A percentile compares a stretch with the other conserved stretches of the same genome.
These are phyloP conservation scores for Platysternon megacephalum DNA, from an alignment of 2,113 vertebrate genomes.

Conservation along the genomic window DNA sequence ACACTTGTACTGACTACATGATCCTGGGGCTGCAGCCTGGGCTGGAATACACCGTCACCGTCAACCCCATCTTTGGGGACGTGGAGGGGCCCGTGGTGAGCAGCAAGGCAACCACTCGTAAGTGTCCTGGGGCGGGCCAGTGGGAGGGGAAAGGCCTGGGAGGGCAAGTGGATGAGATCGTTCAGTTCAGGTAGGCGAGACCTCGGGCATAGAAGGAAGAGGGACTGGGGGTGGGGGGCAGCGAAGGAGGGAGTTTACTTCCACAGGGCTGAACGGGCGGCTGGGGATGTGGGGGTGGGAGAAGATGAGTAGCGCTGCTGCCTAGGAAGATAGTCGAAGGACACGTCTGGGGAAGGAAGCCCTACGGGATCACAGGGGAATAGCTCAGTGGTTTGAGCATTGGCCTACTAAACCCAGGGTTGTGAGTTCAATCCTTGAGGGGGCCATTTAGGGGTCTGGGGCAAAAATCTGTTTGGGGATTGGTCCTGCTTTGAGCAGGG, in stretches of 20 bases:
- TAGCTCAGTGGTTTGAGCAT: no score
- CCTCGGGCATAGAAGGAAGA: not conserved
- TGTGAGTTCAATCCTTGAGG: no score
- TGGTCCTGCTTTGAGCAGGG: no score
- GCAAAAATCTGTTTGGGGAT: no score
- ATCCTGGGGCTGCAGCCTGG: slow-evolving; percentile 86
- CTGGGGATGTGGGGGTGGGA: not conserved
- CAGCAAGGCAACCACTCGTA: slow-evolving; percentile 80
- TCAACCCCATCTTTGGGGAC: slow-evolving; percentile 91
- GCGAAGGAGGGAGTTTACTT: not conserved
- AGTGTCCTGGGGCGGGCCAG: not conserved
- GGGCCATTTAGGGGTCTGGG: no score
- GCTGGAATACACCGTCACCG: slow-evolving; percentile 82
- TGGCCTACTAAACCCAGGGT: no score
- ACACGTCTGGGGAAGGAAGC: not conserved
- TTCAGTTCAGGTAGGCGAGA: not conserved
- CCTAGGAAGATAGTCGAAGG: not conserved
- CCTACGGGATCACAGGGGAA: no score
- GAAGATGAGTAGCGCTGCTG: not conserved
- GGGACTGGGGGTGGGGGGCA: not conserved
- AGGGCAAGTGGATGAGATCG: fast-evolving
- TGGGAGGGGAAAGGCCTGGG: not conserved
- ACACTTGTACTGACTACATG: slow-evolving; percentile 86
- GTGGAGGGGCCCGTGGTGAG: slow-evolving; percentile 83
- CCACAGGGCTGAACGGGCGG: not conserved